Base-by-base conservation (phyloP, 2,113 vertebrate species). In the Tamias sibiricus region DNA sequence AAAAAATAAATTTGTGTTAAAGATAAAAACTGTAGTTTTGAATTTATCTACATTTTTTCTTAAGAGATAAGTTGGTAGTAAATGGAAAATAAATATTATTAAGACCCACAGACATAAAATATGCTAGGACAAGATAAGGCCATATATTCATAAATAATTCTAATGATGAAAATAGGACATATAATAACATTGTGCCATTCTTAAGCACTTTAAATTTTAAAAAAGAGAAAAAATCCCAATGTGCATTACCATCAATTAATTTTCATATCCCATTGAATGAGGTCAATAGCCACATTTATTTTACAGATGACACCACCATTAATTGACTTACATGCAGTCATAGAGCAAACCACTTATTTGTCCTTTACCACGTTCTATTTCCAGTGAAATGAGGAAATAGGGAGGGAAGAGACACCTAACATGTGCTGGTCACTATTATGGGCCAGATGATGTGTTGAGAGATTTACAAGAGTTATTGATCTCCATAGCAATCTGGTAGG, bases 11-110 rank as follows among this genome's bases (percentile, higher is more conserved):
- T 87, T 87, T 91, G 1, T 0, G 4, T 62, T 72, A 96, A 97
- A 95, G 37, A 44, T 20, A n/a, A 80, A 66, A 96, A 69, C 66
- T 96, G 62, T 89, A 32, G 66, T 97, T 76, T 96, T 54, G 32
- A 0, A 0, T 72, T 90, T 42, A 86, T 83, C 57, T 92, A 52
- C 16, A 37, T 91, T 97, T 98, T 98, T 76, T 76, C 97, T 97
- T 95, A 84, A 91, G 47, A 79, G 75, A 82, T 4, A 20, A 13
- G 0, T 0, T 0, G 35, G 42, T 89, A 89, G 8, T 94, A 95
- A 97, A 95, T 64, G 91, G 77, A 97, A 97, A 97, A 82, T 86
- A 95, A 95, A 95, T 88, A 88, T 37, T 84, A 90, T 84, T 95
- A 97, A 95, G 76, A 68, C 14, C 59, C 17, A 42, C 24, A 88